These are phyloP conservation scores for Chelmon rostratus DNA, from an alignment of 2,797 vertebrate genomes.

Conservation along the genomic window DNA sequence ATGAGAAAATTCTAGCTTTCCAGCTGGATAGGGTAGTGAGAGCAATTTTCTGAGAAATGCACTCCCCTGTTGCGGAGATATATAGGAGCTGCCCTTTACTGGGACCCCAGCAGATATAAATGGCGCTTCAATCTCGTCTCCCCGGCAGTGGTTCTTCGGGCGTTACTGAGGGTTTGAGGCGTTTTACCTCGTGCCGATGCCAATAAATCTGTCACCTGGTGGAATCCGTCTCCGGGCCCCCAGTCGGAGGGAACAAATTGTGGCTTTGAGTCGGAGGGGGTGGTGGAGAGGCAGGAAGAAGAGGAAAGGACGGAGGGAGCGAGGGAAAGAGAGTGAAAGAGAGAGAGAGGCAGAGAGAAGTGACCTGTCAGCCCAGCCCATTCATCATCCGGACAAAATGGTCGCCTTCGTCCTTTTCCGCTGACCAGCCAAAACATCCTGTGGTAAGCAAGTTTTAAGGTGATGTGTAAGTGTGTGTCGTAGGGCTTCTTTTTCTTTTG, in stretches of 20 bases:
- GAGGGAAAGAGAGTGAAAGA: conserved; percentile 40
- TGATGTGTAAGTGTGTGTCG: conserved; percentile 75
- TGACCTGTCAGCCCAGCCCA: conserved; percentile 91
- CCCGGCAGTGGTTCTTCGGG: conserved; percentile 80
- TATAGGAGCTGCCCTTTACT: conserved; percentile 80
- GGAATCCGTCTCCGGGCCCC: conserved; percentile 89
- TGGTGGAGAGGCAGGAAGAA: conserved; percentile 45
- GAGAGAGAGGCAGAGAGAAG: conserved; percentile 83
- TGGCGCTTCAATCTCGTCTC: conserved; percentile 86
- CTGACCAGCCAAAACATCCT: conserved; percentile 89
- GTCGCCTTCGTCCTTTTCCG: conserved; percentile 86
- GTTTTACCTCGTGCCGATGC: conserved; percentile 88
- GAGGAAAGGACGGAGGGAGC: conserved; percentile 38
- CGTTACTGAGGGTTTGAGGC: conserved; percentile 86
- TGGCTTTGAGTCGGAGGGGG: conserved; percentile 85
- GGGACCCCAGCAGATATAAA: conserved; percentile 85
- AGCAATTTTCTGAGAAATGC: conserved; percentile 58
- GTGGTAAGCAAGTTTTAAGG: conserved; percentile 91
- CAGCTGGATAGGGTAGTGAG: conserved; percentile 57
- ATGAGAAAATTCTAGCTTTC: conserved; percentile 52
- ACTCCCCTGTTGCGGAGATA: conserved; percentile 72
- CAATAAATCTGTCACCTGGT: conserved; percentile 95
- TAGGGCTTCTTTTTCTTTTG: conserved; percentile 75
- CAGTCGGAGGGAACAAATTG: conserved; percentile 91
- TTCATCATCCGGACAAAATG: conserved; percentile 95